A percentile compares a stretch with the other conserved stretches of the same genome.
Evolutionary conservation across 2,113 vertebrate genomes (phyloP).

Genomic region (Mirza zaza): DNA sequence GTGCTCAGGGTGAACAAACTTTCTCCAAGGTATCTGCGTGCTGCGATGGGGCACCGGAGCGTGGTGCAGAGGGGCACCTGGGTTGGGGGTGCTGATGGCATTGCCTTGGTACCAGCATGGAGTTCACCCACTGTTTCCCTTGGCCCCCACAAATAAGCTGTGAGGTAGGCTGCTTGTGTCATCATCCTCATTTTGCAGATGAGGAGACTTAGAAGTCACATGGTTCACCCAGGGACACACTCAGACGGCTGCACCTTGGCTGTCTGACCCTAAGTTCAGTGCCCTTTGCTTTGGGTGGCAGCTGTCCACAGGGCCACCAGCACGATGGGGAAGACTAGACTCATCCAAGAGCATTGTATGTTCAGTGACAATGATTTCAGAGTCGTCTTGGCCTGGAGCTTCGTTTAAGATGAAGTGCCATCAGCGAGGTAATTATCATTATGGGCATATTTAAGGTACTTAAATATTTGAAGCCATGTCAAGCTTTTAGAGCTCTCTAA

Average conservation of each 20-base stretch:
- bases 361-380: constrained; percentile 5
- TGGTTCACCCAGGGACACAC: background rate
- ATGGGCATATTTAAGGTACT: constrained; percentile 37
- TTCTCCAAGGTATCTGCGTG: background rate
- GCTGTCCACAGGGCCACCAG: background rate
- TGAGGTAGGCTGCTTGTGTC: too few relatives aligned
- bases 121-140: background rate
- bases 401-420: background rate
- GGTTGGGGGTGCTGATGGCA: accelerated
- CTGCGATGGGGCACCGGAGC: background rate
- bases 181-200: background rate
- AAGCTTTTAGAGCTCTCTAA: background rate
- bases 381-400: constrained; percentile 18
- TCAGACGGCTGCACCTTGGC: background rate
- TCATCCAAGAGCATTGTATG: background rate
- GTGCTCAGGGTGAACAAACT: background rate
- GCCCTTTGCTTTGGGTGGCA: background rate
- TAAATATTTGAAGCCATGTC: constrained; percentile 44
- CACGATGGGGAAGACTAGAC: background rate
- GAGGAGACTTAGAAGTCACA: background rate
- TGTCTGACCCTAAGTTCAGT: background rate
- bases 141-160: background rate
- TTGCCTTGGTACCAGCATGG: background rate
- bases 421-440: constrained; percentile 57
- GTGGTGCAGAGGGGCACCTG: too few relatives aligned